Percentiles rank a stretch among this genome's conserved stretches.
These are phyloP conservation scores for Gymnoscelis rufifasciata DNA, from an alignment of 2,888 invertebrate species.

Conservation along the genomic window DNA sequence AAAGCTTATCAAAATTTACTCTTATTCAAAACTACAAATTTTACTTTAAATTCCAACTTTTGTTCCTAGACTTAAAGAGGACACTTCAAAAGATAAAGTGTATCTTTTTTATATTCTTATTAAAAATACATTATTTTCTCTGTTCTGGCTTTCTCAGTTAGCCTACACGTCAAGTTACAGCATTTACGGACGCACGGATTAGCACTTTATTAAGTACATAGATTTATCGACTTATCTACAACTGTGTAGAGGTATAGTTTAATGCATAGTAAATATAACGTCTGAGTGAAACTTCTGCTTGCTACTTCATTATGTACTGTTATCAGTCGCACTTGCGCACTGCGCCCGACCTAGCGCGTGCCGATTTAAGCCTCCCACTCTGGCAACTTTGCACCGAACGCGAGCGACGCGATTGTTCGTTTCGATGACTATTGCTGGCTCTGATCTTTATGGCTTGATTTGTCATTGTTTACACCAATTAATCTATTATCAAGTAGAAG, in stretches of 20 bases:
- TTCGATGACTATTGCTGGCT: conserved; percentile 51
- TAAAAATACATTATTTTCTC: no score
- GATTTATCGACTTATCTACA: not conserved
- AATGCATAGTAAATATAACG: not conserved
- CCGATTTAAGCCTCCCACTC: conserved; percentile 48
- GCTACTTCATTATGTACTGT: conserved; percentile 36
- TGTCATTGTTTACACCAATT: not conserved
- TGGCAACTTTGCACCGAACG: conserved; percentile 27
- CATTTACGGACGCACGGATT: no score
- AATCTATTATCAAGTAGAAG: not conserved
- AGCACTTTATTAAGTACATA: no score
- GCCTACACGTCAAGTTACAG: no score
- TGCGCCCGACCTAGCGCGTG: conserved; percentile 59
- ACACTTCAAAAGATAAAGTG: no score
- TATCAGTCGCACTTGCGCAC: conserved; percentile 69
- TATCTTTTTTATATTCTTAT: no score
- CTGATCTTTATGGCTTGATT: conserved; percentile 27
- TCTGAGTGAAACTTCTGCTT: conserved; percentile 6
- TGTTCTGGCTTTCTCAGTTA: no score
- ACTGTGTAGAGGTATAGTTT: not conserved
- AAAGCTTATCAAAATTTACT: no score
- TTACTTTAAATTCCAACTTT: no score
- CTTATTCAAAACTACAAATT: no score
- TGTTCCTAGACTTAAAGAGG: no score
- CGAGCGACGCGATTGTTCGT: conserved; percentile 27